Base-by-base conservation (phyloP, 2,888 invertebrate species). In the Eledona agricola region DNA sequence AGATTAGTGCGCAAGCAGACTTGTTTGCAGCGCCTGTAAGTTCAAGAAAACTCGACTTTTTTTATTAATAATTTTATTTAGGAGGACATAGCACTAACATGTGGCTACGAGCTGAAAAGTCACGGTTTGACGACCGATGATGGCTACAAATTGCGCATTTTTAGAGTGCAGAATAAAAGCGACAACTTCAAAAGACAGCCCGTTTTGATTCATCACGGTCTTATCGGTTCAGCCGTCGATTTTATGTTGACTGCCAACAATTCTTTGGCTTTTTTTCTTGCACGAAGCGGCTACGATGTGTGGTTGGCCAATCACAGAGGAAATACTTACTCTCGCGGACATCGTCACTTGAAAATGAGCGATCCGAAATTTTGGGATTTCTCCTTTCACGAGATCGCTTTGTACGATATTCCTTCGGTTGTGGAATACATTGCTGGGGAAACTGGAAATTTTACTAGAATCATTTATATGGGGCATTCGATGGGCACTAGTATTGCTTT, bases 361-460 rank as follows among this genome's bases (percentile, higher is more conserved):
- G 20, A 42, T 29, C 28, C 42, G 3, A 6, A 42, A 29, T 42
- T 12, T 16, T 42, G 42, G 42, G n/a, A 42, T 19, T 34, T 20
- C 16, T 42, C 40, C 34, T 40, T 50, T 9, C 40, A 50, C 15
- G 40, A 40, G 16, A 23, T 42, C 1, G 43, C 19, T 3, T 9
- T 15, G 4, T 22, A 43, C 3, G 43, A 43, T 13, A 4, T 43
- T 3, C 22, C 31, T 6, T 12, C 43, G 9, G 9, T 20, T 13
- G 1, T 43, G 4, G 15, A 29, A 9, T 31, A 11, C 15, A 32
- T 43, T 31, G 9, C 43, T 4, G 11, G 6, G 13, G 32, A 13
- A 12, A 32, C 15, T 1, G 17, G 23, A 2, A 12, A 79, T 32
- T 61, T 73, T 6, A 2, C 20, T 4, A 74, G 17, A 22, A 19